Evolutionary conservation across 2,888 invertebrate species (phyloP), one percentile per base, ranked within the genome.

Genomic region (Buathra laborator): DNA sequence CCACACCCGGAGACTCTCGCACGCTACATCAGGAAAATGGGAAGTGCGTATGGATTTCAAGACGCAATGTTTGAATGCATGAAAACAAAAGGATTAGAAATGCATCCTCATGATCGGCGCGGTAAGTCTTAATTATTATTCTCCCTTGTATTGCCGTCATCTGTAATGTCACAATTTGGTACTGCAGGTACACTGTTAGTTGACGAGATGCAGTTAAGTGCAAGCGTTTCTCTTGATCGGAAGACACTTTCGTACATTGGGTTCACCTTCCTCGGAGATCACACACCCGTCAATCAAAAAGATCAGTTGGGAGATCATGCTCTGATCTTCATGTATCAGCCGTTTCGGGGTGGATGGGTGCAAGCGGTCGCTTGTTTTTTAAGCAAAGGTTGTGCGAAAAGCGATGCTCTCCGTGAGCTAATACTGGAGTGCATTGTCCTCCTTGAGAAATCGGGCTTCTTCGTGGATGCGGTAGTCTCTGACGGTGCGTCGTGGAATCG

Each of bases 401-500:
- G 62, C 62, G 32, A 32, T 32, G 37, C 32, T 14, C 62, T 64
- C 12, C 32, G 19, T 19, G 19, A 59, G 19, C 24, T 59, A 12
- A 59, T 59, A 10, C 24, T 59, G 24, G 59, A 59, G 5, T 59
- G 59, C 29, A 24, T 59, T 7, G 9, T 46, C 46, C 83, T 91
- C 5, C 2, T 89, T n/a, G 88, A 90, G 83, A 88, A 88, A 46
- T 24, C 83, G 6, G 88, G 88, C 3, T 87, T 89, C 44, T 67
- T 74, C 72, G 87, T 90, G 0, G 88, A 89, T 85, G 87, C 71
- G 5, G 86, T 90, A 6, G 83, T 76, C 1, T 86, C 86, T 6
- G 91, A 91, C 82, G 90, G 88, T n/a, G 90, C 89, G 3, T 59
- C 80, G 37, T 90, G 90, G 89, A 90, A 91, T 70, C 80, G 89